These are phyloP conservation scores for Ostrea denselamellosa DNA, from an alignment of 1,140 invertebrate genomes.

Conservation along the genomic window DNA sequence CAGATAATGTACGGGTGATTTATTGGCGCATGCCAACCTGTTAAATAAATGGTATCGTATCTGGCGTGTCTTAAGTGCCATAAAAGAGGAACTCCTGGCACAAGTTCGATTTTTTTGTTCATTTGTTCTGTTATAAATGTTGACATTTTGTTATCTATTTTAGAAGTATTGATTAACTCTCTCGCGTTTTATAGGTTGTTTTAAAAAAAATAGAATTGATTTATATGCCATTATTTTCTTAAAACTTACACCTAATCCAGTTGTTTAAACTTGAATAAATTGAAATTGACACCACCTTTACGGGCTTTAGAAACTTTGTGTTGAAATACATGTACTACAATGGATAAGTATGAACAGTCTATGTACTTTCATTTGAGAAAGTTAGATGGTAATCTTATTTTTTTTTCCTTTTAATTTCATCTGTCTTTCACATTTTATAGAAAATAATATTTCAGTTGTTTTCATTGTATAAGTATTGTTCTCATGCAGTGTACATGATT, in stretches of 20 bases:
- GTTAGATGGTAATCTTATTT: conserved; percentile 3
- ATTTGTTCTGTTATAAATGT: not conserved
- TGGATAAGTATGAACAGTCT: conserved; percentile 41
- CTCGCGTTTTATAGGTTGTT: conserved; percentile 3
- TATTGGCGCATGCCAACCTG: conserved; percentile 26
- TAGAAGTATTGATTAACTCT: conserved; percentile 17
- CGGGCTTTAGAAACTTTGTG: not conserved
- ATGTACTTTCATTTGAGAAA: not conserved
- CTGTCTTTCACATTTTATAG: no score
- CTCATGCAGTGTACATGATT: no score
- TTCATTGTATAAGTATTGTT: no score
- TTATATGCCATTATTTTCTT: conserved; percentile 11
- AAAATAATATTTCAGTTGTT: no score
- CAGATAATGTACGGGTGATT: not conserved
- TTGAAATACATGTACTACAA: not conserved
- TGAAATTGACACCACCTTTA: not conserved
- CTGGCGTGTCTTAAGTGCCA: conserved; percentile 3
- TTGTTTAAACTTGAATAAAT: not conserved
- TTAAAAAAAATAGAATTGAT: conserved; percentile 1
- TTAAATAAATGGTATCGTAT: not conserved
- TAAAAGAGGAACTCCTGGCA: not conserved
- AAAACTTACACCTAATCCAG: conserved; percentile 29
- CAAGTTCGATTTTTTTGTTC: conserved; percentile 10
- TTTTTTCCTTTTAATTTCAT: not conserved
- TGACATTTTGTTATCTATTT: not conserved